These are phyloP conservation scores for Urophycis tenuis DNA, from an alignment of 2,797 vertebrate species.

Conservation along the genomic window DNA sequence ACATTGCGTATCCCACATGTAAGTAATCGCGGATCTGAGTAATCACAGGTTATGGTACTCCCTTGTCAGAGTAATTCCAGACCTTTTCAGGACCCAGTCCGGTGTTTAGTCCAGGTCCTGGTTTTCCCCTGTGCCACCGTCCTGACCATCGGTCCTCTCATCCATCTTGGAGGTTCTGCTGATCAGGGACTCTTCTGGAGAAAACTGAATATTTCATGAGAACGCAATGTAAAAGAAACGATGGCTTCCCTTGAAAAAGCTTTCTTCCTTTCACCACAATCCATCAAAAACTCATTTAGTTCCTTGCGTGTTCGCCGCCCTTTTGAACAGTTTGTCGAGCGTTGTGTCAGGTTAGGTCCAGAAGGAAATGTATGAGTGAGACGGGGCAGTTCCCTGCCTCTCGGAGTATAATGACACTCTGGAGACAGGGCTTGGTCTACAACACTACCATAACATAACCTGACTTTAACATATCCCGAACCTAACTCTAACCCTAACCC, in stretches of 20 bases:
- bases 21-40: neutral
- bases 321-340: neutral
- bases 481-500: neutral
- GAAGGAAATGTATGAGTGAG: neutral
- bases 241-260: neutral
- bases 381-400: neutral
- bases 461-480: neutral
- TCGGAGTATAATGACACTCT: neutral
- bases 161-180: slow-evolving; percentile 50
- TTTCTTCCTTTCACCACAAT: slow-evolving; percentile 3
- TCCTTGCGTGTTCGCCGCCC: neutral
- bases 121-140: slow-evolving; percentile 1
- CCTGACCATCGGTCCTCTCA: slow-evolving; percentile 10
- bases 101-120: neutral
- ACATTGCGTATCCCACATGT: neutral
- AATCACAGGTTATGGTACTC: neutral
- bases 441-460: neutral
- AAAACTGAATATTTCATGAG: slow-evolving; percentile 54
- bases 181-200: slow-evolving; percentile 28
- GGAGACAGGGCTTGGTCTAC: neutral
- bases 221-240: slow-evolving; percentile 1
- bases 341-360: neutral
- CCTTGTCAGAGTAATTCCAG: neutral
- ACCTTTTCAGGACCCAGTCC: neutral
- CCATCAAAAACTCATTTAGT: neutral